phyloP scores from a whole-genome alignment of 2,797 vertebrate genomes.

The Oreonectes daqikongensis region DNA sequence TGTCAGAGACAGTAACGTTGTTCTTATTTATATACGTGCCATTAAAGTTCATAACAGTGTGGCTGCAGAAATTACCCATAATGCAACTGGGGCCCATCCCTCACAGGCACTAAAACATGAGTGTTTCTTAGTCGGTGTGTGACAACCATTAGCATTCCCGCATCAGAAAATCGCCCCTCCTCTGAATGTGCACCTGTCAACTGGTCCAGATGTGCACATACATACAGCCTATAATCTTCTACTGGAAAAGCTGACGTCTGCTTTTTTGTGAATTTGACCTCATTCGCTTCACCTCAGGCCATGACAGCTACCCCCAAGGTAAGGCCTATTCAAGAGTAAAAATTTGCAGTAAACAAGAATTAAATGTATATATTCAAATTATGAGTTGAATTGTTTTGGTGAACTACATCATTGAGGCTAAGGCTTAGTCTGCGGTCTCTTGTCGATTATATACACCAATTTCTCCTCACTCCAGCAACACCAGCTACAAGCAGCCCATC shows the following conservation, averaged over 20 bases:
- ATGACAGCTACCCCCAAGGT: neutral
- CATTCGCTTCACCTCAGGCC: neutral
- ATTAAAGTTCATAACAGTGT: neutral
- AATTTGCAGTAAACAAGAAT: neutral
- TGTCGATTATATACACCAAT: neutral
- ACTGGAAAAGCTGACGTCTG: neutral
- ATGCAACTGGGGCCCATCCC: neutral
- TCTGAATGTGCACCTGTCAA: slow-evolving; percentile 32
- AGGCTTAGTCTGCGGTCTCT: neutral
- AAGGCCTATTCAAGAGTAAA: neutral
- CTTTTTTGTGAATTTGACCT: neutral
- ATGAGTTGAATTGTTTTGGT: too few relatives aligned
- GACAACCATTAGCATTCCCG: neutral
- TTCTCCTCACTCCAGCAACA: neutral
- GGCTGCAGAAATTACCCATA: neutral
- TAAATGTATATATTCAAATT: too few relatives aligned
- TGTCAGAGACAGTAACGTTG: neutral
- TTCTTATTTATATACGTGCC: neutral
- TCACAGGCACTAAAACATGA: neutral
- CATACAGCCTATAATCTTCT: slow-evolving; percentile 67
- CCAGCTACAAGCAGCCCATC: neutral
- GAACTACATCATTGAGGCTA: too few relatives aligned
- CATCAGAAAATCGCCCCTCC: slow-evolving; percentile 36
- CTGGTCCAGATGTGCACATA: slow-evolving; percentile 69
- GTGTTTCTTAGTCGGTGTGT: neutral